Percentiles rank a stretch among this genome's conserved stretches.
phyloP scores from a whole-genome alignment of 2,888 invertebrate species.

The Lasioglossum vierecki region DNA sequence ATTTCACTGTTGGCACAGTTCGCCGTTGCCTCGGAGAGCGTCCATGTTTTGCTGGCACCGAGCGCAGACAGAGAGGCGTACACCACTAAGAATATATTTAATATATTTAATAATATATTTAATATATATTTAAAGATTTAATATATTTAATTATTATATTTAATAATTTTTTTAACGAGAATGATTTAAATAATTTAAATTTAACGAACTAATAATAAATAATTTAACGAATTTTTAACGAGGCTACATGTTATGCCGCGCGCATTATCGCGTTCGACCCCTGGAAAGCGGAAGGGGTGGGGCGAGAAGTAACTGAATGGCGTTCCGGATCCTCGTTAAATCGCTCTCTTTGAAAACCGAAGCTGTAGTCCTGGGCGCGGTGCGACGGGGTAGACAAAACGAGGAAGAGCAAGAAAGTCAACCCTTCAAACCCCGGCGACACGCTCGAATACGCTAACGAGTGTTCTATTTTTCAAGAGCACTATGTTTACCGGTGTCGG shows the following conservation, averaged over 20 bases:
- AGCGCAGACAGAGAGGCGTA: neutral
- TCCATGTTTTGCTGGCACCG: conserved; percentile 3
- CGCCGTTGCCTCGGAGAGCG: conserved; percentile 10
- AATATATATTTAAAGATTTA: no score
- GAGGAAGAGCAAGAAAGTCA: conserved; percentile 47
- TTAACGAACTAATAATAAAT: no score
- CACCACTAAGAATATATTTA: no score
- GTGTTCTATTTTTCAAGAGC: conserved; percentile 73
- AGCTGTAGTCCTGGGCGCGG: neutral
- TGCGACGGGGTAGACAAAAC: conserved; percentile 8
- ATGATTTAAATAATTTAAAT: no score
- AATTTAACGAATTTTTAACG: no score
- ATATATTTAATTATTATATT: no score
- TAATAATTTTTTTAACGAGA: no score
- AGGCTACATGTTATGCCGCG: neutral
- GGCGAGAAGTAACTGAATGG: neutral
- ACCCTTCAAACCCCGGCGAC: conserved; percentile 29
- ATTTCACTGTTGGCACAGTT: conserved; percentile 43
- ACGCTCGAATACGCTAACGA: conserved; percentile 66
- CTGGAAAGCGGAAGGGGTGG: neutral
- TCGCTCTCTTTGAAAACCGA: conserved; percentile 39
- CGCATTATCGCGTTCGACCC: neutral
- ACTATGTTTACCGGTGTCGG: conserved; percentile 67
- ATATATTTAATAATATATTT: no score
- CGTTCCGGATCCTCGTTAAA: conserved; percentile 49